These are phyloP conservation scores for Anser brachyrhynchus DNA, from an alignment of 2,113 vertebrate species.

Conservation along the genomic window DNA sequence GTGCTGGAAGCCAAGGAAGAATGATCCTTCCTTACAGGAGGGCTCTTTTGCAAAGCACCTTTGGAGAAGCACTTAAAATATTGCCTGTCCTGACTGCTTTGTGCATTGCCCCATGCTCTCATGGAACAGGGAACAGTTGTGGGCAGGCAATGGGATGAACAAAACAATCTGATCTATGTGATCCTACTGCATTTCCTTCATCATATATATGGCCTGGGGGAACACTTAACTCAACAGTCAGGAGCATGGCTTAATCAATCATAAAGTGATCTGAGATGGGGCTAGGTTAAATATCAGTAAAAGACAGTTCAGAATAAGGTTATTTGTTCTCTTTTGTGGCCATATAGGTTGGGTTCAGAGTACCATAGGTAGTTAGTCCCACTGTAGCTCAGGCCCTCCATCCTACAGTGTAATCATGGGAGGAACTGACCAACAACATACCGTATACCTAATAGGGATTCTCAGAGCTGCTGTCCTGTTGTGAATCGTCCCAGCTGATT, in stretches of 20 bases:
- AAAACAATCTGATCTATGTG: neutral
- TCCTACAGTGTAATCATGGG: neutral
- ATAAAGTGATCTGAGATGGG: neutral
- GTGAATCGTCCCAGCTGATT: neutral
- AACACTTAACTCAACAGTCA: neutral
- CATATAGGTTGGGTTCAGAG: neutral
- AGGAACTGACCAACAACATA: fast-evolving
- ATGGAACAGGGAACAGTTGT: neutral
- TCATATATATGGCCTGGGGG: neutral
- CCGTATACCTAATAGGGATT: neutral
- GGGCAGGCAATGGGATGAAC: fast-evolving
- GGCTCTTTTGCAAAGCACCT: neutral
- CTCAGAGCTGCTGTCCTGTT: neutral
- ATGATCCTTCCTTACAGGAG: neutral
- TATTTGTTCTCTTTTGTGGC: neutral
- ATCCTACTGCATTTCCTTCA: neutral
- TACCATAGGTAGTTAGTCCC: neutral
- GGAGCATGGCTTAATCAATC: neutral
- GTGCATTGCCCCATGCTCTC: fast-evolving
- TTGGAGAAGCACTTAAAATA: neutral
- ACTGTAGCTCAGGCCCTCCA: neutral
- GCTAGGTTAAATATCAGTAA: neutral
- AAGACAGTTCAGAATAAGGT: neutral
- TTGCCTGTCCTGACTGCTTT: neutral
- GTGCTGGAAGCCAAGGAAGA: neutral